phyloP scores from a whole-genome alignment of 2,797 vertebrate genomes.

The Capromys pilorides region DNA sequence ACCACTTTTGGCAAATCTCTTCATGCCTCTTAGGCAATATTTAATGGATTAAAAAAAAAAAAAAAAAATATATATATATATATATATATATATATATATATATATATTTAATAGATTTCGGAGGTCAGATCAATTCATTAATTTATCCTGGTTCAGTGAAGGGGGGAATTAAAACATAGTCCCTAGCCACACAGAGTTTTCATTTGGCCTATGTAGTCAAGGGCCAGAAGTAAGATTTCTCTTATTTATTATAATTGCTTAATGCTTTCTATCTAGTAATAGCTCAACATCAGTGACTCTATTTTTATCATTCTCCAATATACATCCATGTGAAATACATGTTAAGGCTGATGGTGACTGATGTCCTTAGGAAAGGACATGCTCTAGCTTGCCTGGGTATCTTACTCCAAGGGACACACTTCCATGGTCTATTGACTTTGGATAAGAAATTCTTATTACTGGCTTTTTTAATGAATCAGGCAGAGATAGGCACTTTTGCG shows the following conservation, averaged over 20 bases:
- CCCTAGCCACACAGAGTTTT: neutral
- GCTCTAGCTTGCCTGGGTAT: neutral
- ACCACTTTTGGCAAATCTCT: neutral
- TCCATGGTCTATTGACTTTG: neutral
- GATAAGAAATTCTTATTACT: constrained; percentile 1
- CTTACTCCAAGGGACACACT: neutral
- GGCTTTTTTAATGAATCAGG: constrained; percentile 2
- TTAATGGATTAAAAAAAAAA: no score
- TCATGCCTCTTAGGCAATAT: neutral
- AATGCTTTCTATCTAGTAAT: neutral
- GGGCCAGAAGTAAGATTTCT: neutral
- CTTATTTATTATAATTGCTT: constrained; percentile 41
- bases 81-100: no score
- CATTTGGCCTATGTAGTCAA: neutral
- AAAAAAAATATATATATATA: no score
- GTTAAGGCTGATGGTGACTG: neutral
- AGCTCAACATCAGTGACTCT: neutral
- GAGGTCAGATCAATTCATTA: neutral
- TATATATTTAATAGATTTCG: no score
- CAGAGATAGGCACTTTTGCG: constrained; percentile 29
- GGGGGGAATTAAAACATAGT: neutral
- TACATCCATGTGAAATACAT: neutral
- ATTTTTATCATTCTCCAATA: constrained; percentile 13
- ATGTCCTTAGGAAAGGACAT: neutral
- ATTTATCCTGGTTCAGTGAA: neutral